phyloP scores from a whole-genome alignment of 1,140 invertebrate species.

The Habropoda laboriosa region DNA sequence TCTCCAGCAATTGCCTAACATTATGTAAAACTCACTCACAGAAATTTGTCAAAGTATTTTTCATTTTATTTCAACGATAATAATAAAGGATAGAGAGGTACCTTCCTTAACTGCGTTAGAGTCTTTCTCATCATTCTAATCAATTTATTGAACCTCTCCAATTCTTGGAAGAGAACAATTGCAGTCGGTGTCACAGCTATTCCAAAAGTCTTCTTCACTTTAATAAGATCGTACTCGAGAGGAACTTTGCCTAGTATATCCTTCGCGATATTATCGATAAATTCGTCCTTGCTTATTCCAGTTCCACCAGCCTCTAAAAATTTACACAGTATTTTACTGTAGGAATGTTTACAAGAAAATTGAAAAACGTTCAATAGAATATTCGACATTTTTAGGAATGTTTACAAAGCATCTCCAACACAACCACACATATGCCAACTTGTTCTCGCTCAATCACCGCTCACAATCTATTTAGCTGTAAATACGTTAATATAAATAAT shows the following conservation, averaged over 20 bases:
- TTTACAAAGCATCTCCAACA: too few relatives aligned
- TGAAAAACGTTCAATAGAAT: too few relatives aligned
- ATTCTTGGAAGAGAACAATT: slow-evolving; percentile 93
- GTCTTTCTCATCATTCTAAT: slow-evolving; percentile 88
- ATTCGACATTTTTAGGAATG: too few relatives aligned
- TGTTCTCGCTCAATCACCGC: too few relatives aligned
- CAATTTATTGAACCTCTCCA: slow-evolving; percentile 92
- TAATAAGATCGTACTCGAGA: slow-evolving; percentile 88
- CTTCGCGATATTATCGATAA: slow-evolving; percentile 89
- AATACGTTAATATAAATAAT: too few relatives aligned
- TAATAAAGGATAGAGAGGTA: slow-evolving; percentile 63
- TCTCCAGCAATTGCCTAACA: slow-evolving; percentile 90
- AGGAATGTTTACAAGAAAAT: too few relatives aligned
- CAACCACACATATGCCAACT: too few relatives aligned
- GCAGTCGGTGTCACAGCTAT: slow-evolving; percentile 89
- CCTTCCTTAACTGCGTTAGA: slow-evolving; percentile 88
- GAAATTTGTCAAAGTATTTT: slow-evolving; percentile 36
- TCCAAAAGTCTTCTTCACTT: slow-evolving; percentile 89
- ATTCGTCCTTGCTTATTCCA: slow-evolving; percentile 89
- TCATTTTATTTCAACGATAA: not conserved
- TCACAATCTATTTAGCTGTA: too few relatives aligned
- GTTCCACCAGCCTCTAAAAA: slow-evolving; percentile 68
- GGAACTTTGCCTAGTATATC: slow-evolving; percentile 90
- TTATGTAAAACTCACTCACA: not conserved
- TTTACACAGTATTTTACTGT: too few relatives aligned